A percentile compares a stretch with the other conserved stretches of the same genome.
These are phyloP conservation scores for Trididemnum clinides DNA, from an alignment of 23 tunicate genomes.

Conservation along the genomic window DNA sequence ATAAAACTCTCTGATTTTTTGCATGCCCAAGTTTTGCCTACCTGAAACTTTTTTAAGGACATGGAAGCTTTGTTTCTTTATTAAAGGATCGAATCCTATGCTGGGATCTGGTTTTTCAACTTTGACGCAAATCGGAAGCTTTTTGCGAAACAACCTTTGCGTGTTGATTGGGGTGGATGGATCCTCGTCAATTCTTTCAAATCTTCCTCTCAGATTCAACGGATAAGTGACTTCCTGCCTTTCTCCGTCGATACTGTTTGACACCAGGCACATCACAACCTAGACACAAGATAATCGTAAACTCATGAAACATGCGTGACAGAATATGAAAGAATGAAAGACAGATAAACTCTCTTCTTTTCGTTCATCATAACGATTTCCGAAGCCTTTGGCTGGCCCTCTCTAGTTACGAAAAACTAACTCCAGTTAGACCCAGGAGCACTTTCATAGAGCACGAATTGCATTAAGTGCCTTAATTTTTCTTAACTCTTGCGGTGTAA, in stretches of 20 bases:
- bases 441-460: too few species aligned
- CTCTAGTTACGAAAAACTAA: too few species aligned
- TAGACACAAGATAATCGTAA: background rate
- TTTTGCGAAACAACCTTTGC: constrained; percentile 20
- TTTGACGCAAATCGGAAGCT: constrained; percentile 25
- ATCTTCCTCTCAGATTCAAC: constrained; percentile 27
- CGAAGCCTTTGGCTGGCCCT: too few species aligned
- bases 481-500: too few species aligned
- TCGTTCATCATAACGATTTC: too few species aligned
- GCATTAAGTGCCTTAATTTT: too few species aligned
- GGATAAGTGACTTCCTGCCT: constrained; percentile 30
- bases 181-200: constrained; percentile 20
- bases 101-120: constrained; percentile 1
- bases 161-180: constrained; percentile 6
- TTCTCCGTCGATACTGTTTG: background rate
- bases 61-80: background rate
- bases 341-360: background rate
- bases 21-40: too few species aligned
- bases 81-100: constrained; percentile 45
- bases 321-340: background rate
- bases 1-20: too few species aligned
- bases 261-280: constrained; percentile 45
- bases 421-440: too few species aligned
- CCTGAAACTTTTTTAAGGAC: constrained; percentile 37
- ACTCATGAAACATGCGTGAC: too few species aligned